Evolutionary conservation across 2,113 vertebrate genomes (phyloP), one percentile per base, ranked within the genome.

Genomic region (Dissostichus mawsoni): DNA sequence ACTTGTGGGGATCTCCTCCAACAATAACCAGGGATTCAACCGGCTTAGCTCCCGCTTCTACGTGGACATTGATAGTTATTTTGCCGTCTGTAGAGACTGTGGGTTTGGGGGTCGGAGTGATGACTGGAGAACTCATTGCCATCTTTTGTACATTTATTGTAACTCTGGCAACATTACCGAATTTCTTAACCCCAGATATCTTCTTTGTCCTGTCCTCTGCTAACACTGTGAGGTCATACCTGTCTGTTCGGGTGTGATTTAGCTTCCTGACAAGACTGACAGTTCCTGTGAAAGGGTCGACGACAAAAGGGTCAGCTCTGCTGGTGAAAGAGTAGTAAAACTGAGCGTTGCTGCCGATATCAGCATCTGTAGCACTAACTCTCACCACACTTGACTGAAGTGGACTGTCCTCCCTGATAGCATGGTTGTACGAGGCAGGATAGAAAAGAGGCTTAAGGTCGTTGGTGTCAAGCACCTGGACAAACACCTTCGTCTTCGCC

Each of bases 381-480:
- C 71, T 95, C 82, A 95, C 95, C 85, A 99, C 90, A 51, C 95
- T 95, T 0, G 95, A 95, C 86, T 95, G 96, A 10, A 97, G 87
- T 13, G 95, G 95, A 4, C 90, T 85, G 74, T 98, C 97, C 81
- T 98, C 98, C 50, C 69, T 92, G 78, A 99, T 92, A 51, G 91
- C 93, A 50, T 96, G 95, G 79, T 93, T 95, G 92, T 99, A 99
- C 0, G 97, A 98, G 0, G 98, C 97, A 0, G 98, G 97, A 74
- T 97, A 98, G 90, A 99, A 99, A 20, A 99, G 97, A 8, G 98
- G 97, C 76, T 97, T 99, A 75, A 99, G 92, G 91, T 99, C 98
- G 45, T 99, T 99, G 77, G 93, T 96, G 90, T 99, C 98, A 57
- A 98, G 94, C 82, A 99, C 96, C 41, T 92, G 95, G 23, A 99